A percentile compares a stretch with the other conserved stretches of the same genome.
phyloP scores from a whole-genome alignment of 2,888 invertebrate species.

The Tetranychus truncatus region DNA sequence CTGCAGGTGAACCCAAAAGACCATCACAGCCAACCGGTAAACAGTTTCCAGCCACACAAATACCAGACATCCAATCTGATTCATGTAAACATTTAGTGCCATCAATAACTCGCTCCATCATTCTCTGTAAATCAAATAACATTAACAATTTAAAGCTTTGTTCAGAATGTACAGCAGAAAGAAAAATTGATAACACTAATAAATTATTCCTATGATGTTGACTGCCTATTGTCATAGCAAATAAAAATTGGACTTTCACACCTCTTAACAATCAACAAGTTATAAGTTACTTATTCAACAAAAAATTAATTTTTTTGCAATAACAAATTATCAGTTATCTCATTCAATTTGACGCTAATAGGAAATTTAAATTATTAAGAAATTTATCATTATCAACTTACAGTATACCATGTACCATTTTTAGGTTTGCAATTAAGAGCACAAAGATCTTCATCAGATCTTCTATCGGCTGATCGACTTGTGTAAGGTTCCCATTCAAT shows the following conservation, averaged over 20 bases:
- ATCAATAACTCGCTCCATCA: slow-evolving; percentile 50
- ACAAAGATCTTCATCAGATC: background rate
- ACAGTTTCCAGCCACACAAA: slow-evolving; percentile 85
- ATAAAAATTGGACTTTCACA: background rate
- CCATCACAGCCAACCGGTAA: slow-evolving; percentile 85
- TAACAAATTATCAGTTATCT: too few relatives aligned
- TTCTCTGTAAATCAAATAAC: slow-evolving; percentile 35
- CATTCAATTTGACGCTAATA: too few relatives aligned
- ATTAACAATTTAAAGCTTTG: background rate
- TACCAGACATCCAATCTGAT: slow-evolving; percentile 43
- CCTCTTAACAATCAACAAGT: background rate
- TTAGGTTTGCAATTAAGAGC: background rate
- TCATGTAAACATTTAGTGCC: slow-evolving; percentile 61
- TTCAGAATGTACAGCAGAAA: too few relatives aligned
- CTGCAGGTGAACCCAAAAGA: slow-evolving; percentile 67
- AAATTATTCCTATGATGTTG: too few relatives aligned
- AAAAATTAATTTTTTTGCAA: too few relatives aligned
- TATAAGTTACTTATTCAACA: too few relatives aligned
- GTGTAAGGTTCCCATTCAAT: slow-evolving; percentile 44
- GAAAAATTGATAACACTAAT: too few relatives aligned
- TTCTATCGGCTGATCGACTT: slow-evolving; percentile 41
- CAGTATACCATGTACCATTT: slow-evolving; percentile 6
- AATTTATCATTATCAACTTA: background rate
- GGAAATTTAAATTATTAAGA: too few relatives aligned
- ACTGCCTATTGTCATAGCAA: too few relatives aligned